Base-by-base conservation (phyloP, 2,113 vertebrate genomes). In the Atractosteus spatula region DNA sequence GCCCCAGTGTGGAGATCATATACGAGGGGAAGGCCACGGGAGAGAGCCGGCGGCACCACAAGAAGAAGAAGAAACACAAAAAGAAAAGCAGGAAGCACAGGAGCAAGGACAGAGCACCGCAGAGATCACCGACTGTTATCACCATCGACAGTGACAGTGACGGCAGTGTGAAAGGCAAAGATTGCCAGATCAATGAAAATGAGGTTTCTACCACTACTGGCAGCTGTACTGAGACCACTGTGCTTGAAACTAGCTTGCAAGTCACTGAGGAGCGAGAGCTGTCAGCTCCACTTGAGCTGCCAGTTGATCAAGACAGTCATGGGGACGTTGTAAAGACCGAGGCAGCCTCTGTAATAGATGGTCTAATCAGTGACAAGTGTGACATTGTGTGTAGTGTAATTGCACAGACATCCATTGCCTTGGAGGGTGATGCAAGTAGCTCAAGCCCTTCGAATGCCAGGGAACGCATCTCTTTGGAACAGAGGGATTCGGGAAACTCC, bases 11-110 rank as follows among this genome's bases (percentile, higher is more conserved):
- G 54, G 95, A 97, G 83, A 93, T 94, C 6, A 75, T 95, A 62
- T 92, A 87, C 0, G 94, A 94, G 82, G 91, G 91, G 14, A 92
- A 87, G 82, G 68, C 80, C 2, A 74, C 79, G 0, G 91, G 94
- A 14, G 66, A 78, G n/a, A 75, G 70, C 66, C 92, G 72, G 16
- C 93, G 84, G 71, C 91, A 91, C 70, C 94, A 94, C 72, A 96
- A 95, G 84, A 97, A 94, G 76, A 97, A 92, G 86, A 96, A 94
- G 77, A 98, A 96, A 69, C 94, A 95, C 78, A 96, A 93, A 85
- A 97, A 89, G 76, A 98, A 94, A 79, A 92, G 92, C 59, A 90
- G 84, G 73, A 93, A 84, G 65, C 89, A 91, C 76, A 92, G 83
- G 16, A 87, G 73, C 59, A 68, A 41, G 0, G 82, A 81, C 4